Evolutionary conservation across 92 coral and sea anemone genomes (phyloP).

Genomic region (Palythoa caribaeorum): DNA sequence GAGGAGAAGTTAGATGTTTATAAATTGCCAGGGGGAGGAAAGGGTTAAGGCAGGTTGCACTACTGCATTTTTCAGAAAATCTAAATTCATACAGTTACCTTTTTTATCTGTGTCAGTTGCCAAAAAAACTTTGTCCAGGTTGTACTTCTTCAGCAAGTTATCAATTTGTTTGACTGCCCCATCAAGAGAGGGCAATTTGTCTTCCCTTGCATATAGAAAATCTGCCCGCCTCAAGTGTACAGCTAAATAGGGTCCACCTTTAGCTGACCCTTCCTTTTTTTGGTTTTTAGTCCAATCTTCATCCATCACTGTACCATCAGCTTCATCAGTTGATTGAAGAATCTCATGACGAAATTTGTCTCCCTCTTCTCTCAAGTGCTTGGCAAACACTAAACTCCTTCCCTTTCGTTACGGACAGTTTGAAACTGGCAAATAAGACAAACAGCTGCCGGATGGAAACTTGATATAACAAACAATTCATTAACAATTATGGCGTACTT

Average conservation of each 20-base stretch:
- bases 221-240: conserved; percentile 94
- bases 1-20: too few relatives aligned
- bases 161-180: conserved; percentile 89
- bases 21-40: too few relatives aligned
- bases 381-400: conserved; percentile 84
- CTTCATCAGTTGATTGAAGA: conserved; percentile 86
- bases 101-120: conserved; percentile 91
- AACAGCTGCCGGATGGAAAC: too few relatives aligned
- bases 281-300: conserved; percentile 95
- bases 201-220: conserved; percentile 91
- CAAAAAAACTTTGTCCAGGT: conserved; percentile 86
- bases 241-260: conserved; percentile 93
- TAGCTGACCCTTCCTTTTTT: conserved; percentile 89
- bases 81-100: conserved; percentile 52
- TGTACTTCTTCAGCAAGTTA: conserved; percentile 78
- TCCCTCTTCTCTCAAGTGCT: conserved; percentile 91
- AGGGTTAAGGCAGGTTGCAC: too few relatives aligned
- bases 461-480: too few relatives aligned
- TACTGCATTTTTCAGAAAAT: too few relatives aligned
- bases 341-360: conserved; percentile 90
- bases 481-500: too few relatives aligned
- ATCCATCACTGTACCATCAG: conserved; percentile 88
- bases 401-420: too few relatives aligned
- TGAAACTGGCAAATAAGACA: too few relatives aligned
- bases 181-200: conserved; percentile 87